phyloP scores from a whole-genome alignment of 2,113 vertebrate genomes.

The Lichenostomus cassidix region DNA sequence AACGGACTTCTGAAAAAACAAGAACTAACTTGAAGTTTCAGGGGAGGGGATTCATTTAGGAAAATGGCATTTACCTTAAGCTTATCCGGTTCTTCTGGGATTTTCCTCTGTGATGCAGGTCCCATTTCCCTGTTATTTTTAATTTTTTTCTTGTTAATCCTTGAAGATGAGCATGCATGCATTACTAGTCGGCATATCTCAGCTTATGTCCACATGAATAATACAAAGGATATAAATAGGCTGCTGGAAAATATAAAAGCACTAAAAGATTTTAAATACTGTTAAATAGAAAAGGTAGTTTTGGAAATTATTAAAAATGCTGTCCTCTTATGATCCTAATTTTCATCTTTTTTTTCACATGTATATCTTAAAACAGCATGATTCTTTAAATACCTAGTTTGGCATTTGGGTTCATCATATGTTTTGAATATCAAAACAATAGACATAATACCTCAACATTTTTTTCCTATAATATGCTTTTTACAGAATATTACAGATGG shows the following conservation, averaged over 20 bases:
- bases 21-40: background rate
- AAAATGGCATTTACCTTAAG: background rate
- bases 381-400: constrained; percentile 67
- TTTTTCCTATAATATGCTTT: constrained; percentile 52
- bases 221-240: background rate
- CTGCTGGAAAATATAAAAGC: background rate
- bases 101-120: background rate
- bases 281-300: constrained; percentile 52
- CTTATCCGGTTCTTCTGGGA: background rate
- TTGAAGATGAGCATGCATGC: background rate
- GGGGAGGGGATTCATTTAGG: background rate
- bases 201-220: background rate
- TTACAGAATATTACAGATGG: constrained; percentile 58
- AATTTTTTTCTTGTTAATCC: background rate
- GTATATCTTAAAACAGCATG: constrained; percentile 53
- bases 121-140: background rate
- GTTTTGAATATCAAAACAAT: constrained; percentile 50
- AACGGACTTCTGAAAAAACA: constrained; percentile 6
- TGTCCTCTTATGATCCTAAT: constrained; percentile 15
- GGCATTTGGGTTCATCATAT: constrained; percentile 62
- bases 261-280: constrained; percentile 11
- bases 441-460: constrained; percentile 42
- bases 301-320: constrained; percentile 57
- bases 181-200: background rate
- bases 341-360: background rate